phyloP scores from a whole-genome alignment of 2,113 vertebrate genomes.

The Pogonocichla stellata region DNA sequence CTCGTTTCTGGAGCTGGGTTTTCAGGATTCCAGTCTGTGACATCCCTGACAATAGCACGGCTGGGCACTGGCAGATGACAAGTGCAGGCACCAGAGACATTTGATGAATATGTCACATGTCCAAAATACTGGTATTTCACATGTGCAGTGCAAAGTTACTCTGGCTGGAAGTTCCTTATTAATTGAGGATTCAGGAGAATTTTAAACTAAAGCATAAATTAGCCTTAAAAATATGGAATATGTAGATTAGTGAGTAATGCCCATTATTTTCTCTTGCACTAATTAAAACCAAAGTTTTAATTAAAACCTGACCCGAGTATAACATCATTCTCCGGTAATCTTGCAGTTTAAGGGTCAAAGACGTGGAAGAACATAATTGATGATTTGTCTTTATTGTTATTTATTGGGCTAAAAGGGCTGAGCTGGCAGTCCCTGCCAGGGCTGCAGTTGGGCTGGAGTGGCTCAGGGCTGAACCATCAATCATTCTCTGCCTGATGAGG shows the following conservation, averaged over 20 bases:
- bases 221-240: neutral
- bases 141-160: neutral
- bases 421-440: neutral
- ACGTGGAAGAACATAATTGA: neutral
- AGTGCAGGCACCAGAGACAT: neutral
- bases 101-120: no score
- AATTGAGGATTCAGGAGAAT: neutral
- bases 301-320: neutral
- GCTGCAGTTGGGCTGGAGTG: neutral
- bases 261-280: neutral
- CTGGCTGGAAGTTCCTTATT: neutral
- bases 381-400: neutral
- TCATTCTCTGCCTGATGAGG: neutral
- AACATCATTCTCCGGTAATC: neutral
- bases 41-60: fast-evolving
- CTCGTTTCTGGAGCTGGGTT: neutral
- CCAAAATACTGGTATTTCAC: neutral
- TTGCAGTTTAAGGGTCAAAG: neutral
- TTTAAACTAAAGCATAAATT: neutral
- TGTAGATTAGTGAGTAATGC: fast-evolving
- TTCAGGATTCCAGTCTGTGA: neutral
- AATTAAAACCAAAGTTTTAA: neutral
- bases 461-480: neutral
- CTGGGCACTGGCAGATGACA: neutral
- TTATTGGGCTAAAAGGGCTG: neutral